Evolutionary conservation across 1,140 invertebrate species (phyloP), one percentile per base, ranked within the genome.

Genomic region (Sitobion miscanthi): DNA sequence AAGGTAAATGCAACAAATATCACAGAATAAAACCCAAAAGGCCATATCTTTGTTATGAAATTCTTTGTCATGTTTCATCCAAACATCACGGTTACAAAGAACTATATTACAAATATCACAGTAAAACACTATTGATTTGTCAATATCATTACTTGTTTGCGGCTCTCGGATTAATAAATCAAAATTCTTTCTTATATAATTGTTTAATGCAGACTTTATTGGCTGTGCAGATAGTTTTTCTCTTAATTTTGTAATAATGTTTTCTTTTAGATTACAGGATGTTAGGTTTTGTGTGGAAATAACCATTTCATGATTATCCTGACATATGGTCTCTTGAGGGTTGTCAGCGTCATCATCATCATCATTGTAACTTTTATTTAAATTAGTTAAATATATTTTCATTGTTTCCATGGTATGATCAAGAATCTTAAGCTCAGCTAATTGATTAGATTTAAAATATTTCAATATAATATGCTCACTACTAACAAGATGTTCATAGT

Each of bases 401-500:
- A 89, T 54, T 23, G 52, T 52, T 38, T 42, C 38, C n/a, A 89
- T 57, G 1, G 49, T 57, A 89, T 23, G 9, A 54, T 89, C 88
- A 52, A 89, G 30, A 42, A 89, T 54, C 2, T 23, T 54, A 9
- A 89, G 21, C 0, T 89, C 49, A 0, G n/a, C 38, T 38, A 57
- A 11, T 54, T 35, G 17, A 57, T 89, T 89, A 23, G 88, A 9
- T 25, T 57, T 89, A 38, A 54, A 89, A 89, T 89, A 89, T 89
- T 57, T 54, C 35, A 89, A 42, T 38, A 89, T 54, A 54, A 89
- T 89, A 54, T 89, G 88, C 23, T 89, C 88, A 89, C 49, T 89
- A 54, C 35, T 54, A 25, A 54, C 2, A 89, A 54, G 47, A 89
- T 89, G 88, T 21, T 89, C 49, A 25, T 14, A 25, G 9, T 42